phyloP scores from a whole-genome alignment of 2,888 invertebrate genomes.

The Leptinotarsa peninsularis region DNA sequence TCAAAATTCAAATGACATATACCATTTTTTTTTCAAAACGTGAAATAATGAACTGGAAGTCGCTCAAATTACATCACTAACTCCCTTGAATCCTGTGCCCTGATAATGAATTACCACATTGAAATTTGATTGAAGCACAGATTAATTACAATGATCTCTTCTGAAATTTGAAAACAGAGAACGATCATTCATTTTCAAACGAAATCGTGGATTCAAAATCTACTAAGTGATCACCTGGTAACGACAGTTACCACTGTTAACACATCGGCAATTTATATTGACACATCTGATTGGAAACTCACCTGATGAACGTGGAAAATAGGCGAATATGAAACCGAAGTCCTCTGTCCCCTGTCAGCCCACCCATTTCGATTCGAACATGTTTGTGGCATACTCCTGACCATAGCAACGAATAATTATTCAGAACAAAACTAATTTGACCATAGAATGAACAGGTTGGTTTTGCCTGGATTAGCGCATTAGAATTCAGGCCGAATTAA shows the following conservation, averaged over 20 bases:
- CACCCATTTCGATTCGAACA: conserved; percentile 12
- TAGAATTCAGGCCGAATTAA: conserved; percentile 43
- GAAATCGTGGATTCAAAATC: neutral
- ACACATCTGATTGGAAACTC: conserved; percentile 10
- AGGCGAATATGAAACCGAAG: neutral
- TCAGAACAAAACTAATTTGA: conserved; percentile 43
- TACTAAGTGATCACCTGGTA: neutral
- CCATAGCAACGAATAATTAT: conserved; percentile 35
- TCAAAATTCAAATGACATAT: too few species aligned
- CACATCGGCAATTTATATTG: conserved; percentile 4
- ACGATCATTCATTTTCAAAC: neutral
- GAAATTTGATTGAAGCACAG: too few species aligned
- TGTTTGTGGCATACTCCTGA: conserved; percentile 17
- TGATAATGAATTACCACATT: too few species aligned
- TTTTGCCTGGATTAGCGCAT: conserved; percentile 40
- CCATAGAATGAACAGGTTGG: conserved; percentile 43
- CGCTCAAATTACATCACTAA: too few species aligned
- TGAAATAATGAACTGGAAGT: too few species aligned
- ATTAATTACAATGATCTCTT: too few species aligned
- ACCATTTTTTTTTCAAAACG: too few species aligned
- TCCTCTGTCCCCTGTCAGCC: neutral
- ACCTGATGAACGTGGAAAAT: conserved; percentile 15
- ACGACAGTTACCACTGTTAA: neutral
- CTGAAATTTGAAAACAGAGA: neutral
- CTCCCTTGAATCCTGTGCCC: too few species aligned